phyloP scores from a whole-genome alignment of 2,113 vertebrate genomes.

The Pycnonotus jocosus region DNA sequence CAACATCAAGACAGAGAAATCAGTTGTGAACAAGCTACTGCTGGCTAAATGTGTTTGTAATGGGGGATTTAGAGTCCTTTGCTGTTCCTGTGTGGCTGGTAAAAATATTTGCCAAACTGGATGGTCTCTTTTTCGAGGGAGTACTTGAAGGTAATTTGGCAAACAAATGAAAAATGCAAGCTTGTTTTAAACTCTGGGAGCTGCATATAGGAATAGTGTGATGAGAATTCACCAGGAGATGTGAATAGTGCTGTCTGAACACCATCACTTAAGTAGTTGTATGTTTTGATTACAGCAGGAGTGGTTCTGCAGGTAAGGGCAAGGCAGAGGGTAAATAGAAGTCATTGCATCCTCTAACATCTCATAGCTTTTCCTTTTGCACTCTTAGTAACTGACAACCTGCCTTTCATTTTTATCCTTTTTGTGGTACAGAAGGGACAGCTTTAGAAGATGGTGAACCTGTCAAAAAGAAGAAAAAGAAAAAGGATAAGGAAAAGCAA shows the following conservation, averaged over 20 bases:
- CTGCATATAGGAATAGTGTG: neutral
- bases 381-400: neutral
- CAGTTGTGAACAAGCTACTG: neutral
- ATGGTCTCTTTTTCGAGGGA: neutral
- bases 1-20: neutral
- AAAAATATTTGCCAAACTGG: neutral
- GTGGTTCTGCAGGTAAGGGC: neutral
- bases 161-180: neutral
- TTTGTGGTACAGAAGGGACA: neutral
- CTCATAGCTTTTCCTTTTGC: neutral
- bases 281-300: neutral
- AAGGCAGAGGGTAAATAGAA: neutral
- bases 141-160: neutral
- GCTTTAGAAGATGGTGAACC: constrained; percentile 63
- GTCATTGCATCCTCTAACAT: neutral
- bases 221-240: neutral
- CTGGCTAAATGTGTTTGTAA: neutral
- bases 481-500: constrained; percentile 81
- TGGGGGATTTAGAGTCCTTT: neutral
- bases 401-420: neutral
- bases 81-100: neutral
- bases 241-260: neutral
- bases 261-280: neutral
- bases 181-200: neutral
- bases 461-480: constrained; percentile 89